Conservation (phyloP, 64 coral and sea anemone genomes). For the Orbicella faveolata region DNA sequence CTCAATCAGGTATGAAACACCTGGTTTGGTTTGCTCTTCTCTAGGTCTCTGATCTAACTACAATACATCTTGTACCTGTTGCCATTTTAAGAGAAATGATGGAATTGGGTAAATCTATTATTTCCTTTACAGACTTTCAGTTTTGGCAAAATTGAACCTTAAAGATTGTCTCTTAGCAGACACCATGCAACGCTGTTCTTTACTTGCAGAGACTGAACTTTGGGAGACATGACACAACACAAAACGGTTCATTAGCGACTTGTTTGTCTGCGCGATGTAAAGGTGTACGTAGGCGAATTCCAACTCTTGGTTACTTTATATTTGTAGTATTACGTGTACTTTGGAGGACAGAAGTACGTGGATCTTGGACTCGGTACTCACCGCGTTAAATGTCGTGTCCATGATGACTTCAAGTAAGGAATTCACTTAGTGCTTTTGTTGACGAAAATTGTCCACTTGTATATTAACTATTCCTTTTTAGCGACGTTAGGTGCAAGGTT, state of each 20-base stretch:
- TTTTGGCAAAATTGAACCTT: too few species aligned
- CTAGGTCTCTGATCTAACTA: too few species aligned
- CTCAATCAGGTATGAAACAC: constrained; percentile 64
- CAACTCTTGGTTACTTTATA: background rate
- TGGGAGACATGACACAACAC: too few species aligned
- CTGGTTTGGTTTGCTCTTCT: background rate
- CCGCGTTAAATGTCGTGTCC: constrained; percentile 71
- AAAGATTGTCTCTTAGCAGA: too few species aligned
- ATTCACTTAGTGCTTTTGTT: background rate
- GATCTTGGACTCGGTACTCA: constrained; percentile 78
- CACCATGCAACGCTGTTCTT: too few species aligned
- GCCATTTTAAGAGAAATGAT: too few species aligned
- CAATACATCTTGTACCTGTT: too few species aligned
- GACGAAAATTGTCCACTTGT: background rate
- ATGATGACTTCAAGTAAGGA: constrained; percentile 68
- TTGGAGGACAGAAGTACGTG: constrained; percentile 76
- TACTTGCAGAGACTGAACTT: too few species aligned
- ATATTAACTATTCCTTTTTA: background rate
- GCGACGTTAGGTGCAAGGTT: too few species aligned
- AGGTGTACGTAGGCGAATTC: background rate
- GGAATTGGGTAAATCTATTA: too few species aligned
- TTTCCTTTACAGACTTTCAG: too few species aligned
- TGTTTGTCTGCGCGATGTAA: background rate
- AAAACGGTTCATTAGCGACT: too few species aligned
- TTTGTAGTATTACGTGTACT: constrained; percentile 72